A percentile compares a stretch with the other conserved stretches of the same genome.
Evolutionary conservation across 2,797 vertebrate species (phyloP).

Genomic region (Ceyx erithaca): DNA sequence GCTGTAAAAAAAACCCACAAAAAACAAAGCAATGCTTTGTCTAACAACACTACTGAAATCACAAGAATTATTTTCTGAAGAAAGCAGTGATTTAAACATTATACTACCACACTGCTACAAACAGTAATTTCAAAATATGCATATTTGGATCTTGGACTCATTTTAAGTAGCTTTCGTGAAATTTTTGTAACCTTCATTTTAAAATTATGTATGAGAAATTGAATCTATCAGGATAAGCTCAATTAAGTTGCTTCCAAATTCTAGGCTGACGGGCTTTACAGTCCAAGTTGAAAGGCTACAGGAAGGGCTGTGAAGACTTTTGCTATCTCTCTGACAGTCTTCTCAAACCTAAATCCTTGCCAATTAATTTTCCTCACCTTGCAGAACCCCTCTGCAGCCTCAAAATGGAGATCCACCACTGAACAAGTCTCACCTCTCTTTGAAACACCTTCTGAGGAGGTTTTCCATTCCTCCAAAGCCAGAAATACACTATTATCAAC

Average conservation of each 20-base stretch:
- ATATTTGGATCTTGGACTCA: neutral
- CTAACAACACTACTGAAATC: neutral
- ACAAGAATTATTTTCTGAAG: neutral
- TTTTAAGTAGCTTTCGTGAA: neutral
- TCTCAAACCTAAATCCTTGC: neutral
- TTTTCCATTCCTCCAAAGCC: neutral
- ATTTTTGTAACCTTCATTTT: neutral
- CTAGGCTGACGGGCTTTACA: neutral
- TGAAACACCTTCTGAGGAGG: neutral
- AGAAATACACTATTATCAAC: neutral
- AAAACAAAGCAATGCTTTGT: slow-evolving; percentile 25
- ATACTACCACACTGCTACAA: neutral
- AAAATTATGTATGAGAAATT: neutral
- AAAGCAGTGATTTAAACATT: neutral
- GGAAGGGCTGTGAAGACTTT: neutral
- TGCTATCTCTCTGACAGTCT: neutral
- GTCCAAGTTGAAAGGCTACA: neutral
- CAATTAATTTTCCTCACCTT: neutral
- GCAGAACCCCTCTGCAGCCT: neutral
- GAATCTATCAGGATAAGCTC: neutral
- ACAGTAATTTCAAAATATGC: neutral
- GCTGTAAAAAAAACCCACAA: neutral
- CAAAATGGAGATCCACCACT: neutral
- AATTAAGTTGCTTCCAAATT: neutral
- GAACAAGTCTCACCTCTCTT: neutral